Conservation (phyloP, 2,797 vertebrate genomes). For the Pseudomugil tenellus region DNA sequence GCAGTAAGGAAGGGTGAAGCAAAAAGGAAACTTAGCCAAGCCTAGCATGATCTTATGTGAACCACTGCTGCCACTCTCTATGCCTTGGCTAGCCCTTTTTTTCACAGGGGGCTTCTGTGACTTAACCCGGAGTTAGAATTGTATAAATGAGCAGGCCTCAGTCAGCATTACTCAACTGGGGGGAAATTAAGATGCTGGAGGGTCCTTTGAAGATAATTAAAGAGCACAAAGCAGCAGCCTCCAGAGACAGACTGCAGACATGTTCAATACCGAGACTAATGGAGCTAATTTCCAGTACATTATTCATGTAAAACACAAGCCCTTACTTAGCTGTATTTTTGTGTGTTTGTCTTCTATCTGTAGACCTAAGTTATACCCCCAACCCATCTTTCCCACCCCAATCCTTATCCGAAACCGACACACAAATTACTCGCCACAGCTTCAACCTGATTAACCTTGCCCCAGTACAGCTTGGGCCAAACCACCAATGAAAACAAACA, state of each 20-base stretch:
- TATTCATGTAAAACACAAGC: slow-evolving; percentile 82
- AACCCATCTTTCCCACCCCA: slow-evolving; percentile 3
- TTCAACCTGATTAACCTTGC: slow-evolving; percentile 63
- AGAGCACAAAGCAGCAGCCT: slow-evolving; percentile 82
- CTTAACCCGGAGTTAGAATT: slow-evolving; percentile 64
- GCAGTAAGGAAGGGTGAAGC: slow-evolving; percentile 41
- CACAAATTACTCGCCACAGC: slow-evolving; percentile 38
- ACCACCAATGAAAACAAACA: slow-evolving; percentile 38
- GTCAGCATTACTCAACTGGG: slow-evolving; percentile 73
- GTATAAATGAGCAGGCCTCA: slow-evolving; percentile 75
- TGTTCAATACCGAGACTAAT: slow-evolving; percentile 85
- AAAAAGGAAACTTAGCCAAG: slow-evolving; percentile 55
- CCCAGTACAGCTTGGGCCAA: slow-evolving; percentile 23
- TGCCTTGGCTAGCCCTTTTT: slow-evolving; percentile 35
- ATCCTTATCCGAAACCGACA: neutral
- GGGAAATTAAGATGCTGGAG: slow-evolving; percentile 81
- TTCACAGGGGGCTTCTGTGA: slow-evolving; percentile 45
- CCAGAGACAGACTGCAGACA: slow-evolving; percentile 78
- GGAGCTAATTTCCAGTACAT: slow-evolving; percentile 83
- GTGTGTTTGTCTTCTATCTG: slow-evolving; percentile 46
- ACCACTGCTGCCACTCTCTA: slow-evolving; percentile 29
- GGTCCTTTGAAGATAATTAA: slow-evolving; percentile 85
- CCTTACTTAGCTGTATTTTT: slow-evolving; percentile 64
- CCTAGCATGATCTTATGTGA: slow-evolving; percentile 51
- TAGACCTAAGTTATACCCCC: slow-evolving; percentile 30